Conservation (phyloP, 2,888 invertebrate species). For the Oxyteleia sp. region DNA sequence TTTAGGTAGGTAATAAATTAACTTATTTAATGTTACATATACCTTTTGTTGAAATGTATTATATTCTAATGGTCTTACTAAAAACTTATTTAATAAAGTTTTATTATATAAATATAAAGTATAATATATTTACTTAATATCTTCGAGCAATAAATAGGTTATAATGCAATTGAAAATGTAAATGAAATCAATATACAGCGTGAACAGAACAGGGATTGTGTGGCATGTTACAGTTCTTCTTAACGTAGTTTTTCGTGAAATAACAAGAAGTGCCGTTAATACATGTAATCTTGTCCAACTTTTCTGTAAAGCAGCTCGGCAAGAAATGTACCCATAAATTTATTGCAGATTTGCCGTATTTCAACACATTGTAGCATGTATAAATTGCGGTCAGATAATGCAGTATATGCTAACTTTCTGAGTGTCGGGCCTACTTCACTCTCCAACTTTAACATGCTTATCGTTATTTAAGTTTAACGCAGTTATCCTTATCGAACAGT, state of each 20-base stretch:
- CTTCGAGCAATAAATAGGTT: too few relatives aligned
- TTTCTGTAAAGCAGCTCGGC: conserved; percentile 21
- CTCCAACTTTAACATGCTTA: conserved; percentile 62
- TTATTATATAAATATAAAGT: too few relatives aligned
- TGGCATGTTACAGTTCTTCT: too few relatives aligned
- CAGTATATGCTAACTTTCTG: conserved; percentile 51
- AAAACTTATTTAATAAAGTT: too few relatives aligned
- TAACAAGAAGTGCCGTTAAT: conserved; percentile 57
- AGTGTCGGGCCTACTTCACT: conserved; percentile 44
- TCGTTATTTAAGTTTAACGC: conserved; percentile 70
- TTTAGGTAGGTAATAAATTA: too few relatives aligned
- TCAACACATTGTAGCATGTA: conserved; percentile 52
- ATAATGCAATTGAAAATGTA: too few relatives aligned
- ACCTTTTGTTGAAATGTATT: too few relatives aligned
- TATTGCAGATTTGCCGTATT: conserved; percentile 33
- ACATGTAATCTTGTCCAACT: conserved; percentile 54
- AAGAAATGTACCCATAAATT: conserved; percentile 50
- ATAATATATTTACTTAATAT: too few relatives aligned
- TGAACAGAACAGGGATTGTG: too few relatives aligned
- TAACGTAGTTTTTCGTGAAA: conserved; percentile 16
- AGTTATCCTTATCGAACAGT: conserved; percentile 68
- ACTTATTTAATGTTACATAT: too few relatives aligned
- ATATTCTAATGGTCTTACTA: too few relatives aligned
- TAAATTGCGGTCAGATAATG: conserved; percentile 70
- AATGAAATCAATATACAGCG: too few relatives aligned